phyloP scores from a whole-genome alignment of 2,797 vertebrate genomes.

The Acrossocheilus wenchowensis region DNA sequence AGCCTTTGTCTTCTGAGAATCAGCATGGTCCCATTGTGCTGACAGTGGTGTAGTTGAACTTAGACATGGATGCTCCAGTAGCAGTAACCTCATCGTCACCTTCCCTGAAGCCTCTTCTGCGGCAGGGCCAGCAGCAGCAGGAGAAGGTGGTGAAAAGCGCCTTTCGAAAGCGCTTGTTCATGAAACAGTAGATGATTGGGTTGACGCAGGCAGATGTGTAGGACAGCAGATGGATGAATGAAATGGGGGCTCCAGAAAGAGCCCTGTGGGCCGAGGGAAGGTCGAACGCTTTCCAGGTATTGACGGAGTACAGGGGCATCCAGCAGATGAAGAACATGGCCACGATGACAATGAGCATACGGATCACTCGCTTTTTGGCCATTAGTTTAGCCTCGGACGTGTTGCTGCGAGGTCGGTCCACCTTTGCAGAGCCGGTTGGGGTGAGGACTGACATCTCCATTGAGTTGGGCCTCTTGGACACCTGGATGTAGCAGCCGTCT shows the following conservation, averaged over 20 bases:
- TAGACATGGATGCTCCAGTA: conserved; percentile 86
- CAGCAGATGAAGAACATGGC: conserved; percentile 94
- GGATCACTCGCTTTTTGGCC: conserved; percentile 93
- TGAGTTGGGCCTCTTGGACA: conserved; percentile 71
- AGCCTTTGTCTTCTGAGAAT: conserved; percentile 21
- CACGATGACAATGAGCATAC: conserved; percentile 95
- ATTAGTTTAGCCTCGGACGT: conserved; percentile 87
- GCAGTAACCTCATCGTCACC: conserved; percentile 80
- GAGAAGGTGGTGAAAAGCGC: conserved; percentile 85
- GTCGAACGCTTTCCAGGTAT: conserved; percentile 93
- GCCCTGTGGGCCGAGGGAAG: conserved; percentile 75
- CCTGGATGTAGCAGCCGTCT: conserved; percentile 91
- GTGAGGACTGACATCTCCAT: conserved; percentile 88
- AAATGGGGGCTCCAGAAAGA: conserved; percentile 90
- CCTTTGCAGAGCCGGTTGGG: conserved; percentile 59
- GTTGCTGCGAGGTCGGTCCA: conserved; percentile 80
- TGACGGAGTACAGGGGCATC: conserved; percentile 92
- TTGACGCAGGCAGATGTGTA: conserved; percentile 92
- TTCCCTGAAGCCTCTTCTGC: conserved; percentile 41
- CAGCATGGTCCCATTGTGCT: conserved; percentile 89
- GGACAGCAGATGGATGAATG: conserved; percentile 92
- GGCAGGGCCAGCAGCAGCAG: conserved; percentile 77
- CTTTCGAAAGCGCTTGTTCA: conserved; percentile 95
- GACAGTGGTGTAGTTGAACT: conserved; percentile 94
- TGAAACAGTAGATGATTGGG: conserved; percentile 97